Percentiles rank a stretch among this genome's conserved stretches.
phyloP scores from a whole-genome alignment of 1,140 invertebrate species.

The Copidosoma floridanum region DNA sequence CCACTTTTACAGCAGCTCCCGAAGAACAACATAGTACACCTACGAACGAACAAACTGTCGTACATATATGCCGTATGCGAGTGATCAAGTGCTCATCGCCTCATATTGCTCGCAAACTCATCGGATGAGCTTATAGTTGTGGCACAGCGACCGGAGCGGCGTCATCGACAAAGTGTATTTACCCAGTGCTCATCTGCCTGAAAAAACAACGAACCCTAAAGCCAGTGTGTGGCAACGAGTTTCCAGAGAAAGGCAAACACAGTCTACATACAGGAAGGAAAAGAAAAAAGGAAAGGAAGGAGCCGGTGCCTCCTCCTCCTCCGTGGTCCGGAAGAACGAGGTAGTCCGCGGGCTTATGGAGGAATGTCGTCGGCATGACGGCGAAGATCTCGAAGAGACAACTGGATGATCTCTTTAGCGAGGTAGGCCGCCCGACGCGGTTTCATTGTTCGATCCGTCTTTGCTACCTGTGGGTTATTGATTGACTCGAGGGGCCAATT shows the following conservation, averaged over 20 bases:
- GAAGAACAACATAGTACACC: no score
- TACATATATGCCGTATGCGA: no score
- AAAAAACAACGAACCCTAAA: slow-evolving; percentile 12
- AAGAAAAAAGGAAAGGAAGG: slow-evolving; percentile 21
- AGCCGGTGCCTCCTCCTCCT: no score
- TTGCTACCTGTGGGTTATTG: no score
- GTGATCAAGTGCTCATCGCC: no score
- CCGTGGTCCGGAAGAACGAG: slow-evolving; percentile 23
- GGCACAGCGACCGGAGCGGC: slow-evolving; percentile 23
- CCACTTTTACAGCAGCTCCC: no score
- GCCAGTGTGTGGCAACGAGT: slow-evolving; percentile 14
- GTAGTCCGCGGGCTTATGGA: slow-evolving; percentile 23
- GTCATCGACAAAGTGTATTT: slow-evolving; percentile 47
- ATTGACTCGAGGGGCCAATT: no score
- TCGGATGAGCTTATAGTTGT: no score
- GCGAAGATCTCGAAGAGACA: slow-evolving; percentile 47
- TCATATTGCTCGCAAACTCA: no score
- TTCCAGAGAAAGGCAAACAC: background rate
- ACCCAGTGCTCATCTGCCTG: slow-evolving; percentile 27
- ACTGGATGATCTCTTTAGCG: slow-evolving; percentile 51
- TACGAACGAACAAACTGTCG: no score
- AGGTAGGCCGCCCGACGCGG: slow-evolving; percentile 38
- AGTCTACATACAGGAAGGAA: slow-evolving; percentile 1
- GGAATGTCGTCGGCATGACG: slow-evolving; percentile 48
- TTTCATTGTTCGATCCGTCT: no score